Evolutionary conservation across 2,113 vertebrate genomes (phyloP).

Genomic region (Zeus faber): DNA sequence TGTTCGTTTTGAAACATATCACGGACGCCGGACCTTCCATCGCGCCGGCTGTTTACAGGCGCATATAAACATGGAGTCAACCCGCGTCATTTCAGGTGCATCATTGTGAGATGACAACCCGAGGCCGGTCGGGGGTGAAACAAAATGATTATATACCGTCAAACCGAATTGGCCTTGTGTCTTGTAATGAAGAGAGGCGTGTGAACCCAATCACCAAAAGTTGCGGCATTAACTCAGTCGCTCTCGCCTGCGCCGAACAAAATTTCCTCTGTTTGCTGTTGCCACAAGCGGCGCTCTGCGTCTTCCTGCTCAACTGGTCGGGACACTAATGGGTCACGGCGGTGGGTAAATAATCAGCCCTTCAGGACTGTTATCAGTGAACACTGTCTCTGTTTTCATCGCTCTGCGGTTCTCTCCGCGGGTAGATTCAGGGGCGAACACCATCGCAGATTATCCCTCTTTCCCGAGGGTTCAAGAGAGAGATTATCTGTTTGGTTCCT

Average conservation of each 20-base stretch:
- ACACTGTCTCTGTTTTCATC: neutral
- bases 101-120: conserved; percentile 1
- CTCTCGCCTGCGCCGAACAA: conserved; percentile 17
- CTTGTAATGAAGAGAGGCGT: neutral
- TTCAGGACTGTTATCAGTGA: conserved; percentile 33
- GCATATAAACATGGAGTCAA: conserved; percentile 24
- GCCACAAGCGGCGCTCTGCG: conserved; percentile 19
- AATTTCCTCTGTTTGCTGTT: conserved; percentile 27
- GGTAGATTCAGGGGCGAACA: conserved; percentile 16
- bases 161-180: no score
- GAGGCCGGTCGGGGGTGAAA: conserved; percentile 4
- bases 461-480: neutral
- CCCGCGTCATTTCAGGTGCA: conserved; percentile 24
- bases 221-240: no score
- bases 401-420: no score
- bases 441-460: neutral
- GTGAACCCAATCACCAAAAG: no score
- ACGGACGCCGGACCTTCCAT: conserved; percentile 14
- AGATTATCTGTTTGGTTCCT: neutral
- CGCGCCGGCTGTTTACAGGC: conserved; percentile 3
- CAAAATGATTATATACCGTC: conserved; percentile 5
- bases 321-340: conserved; percentile 44
- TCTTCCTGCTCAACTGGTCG: conserved; percentile 20
- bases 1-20: conserved; percentile 22
- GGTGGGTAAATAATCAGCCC: conserved; percentile 49